phyloP scores from a whole-genome alignment of 2,888 invertebrate species.

The Heliconius aoede region DNA sequence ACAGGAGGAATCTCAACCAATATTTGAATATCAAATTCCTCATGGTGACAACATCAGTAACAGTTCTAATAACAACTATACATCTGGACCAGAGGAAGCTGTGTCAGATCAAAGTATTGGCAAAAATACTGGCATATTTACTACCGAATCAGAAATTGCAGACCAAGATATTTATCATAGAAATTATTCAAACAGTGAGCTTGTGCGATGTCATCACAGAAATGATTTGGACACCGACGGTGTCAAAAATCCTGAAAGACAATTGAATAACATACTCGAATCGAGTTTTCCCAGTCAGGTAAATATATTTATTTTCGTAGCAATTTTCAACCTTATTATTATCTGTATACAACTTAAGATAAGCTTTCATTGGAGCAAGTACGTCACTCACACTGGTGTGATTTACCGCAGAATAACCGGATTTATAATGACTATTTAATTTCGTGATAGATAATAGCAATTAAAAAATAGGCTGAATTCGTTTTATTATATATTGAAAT shows the following conservation, averaged over 20 bases:
- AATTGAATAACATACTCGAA: conserved; percentile 63
- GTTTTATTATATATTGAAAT: conserved; percentile 59
- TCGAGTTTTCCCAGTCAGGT: conserved; percentile 74
- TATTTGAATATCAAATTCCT: conserved; percentile 71
- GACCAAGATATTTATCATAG: conserved; percentile 66
- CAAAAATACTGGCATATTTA: conserved; percentile 59
- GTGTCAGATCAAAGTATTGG: conserved; percentile 61
- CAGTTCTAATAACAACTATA: conserved; percentile 68
- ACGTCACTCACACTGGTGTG: conserved; percentile 49
- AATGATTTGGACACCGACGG: conserved; percentile 60
- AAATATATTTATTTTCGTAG: conserved; percentile 51
- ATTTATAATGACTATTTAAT: conserved; percentile 77
- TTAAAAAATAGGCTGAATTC: conserved; percentile 65
- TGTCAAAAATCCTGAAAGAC: conserved; percentile 65
- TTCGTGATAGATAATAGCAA: conserved; percentile 63
- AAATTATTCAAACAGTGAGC: conserved; percentile 65
- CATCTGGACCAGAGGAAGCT: conserved; percentile 65
- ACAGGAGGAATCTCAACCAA: conserved; percentile 64
- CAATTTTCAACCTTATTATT: conserved; percentile 55
- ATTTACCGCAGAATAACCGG: conserved; percentile 76
- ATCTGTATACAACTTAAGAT: conserved; percentile 15
- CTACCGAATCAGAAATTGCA: conserved; percentile 54
- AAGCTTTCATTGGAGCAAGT: conserved; percentile 35
- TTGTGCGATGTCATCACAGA: conserved; percentile 66
- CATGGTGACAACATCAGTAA: conserved; percentile 75